Conservation (phyloP, 2,888 invertebrate species). For the Elysia crispata region DNA sequence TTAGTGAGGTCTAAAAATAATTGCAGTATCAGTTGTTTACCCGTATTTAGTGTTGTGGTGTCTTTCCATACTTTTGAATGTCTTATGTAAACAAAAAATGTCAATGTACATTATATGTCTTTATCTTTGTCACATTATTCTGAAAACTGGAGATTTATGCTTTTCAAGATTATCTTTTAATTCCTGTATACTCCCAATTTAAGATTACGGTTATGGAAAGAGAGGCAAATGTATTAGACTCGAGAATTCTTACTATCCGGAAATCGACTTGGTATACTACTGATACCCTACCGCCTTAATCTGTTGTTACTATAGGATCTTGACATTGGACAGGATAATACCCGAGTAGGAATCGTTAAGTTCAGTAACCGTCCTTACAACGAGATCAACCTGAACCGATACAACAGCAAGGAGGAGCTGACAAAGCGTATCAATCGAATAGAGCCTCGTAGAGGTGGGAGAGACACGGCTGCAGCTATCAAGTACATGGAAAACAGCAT, state of each 20-base stretch:
- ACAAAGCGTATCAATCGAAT: slow-evolving; percentile 62
- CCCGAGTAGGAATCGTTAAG: slow-evolving; percentile 64
- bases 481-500: slow-evolving; percentile 54
- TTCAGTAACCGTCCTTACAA: slow-evolving; percentile 64
- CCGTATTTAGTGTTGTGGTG: no score
- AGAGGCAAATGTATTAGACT: no score
- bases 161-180: no score
- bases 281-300: slow-evolving; percentile 44
- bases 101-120: neutral
- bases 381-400: slow-evolving; percentile 68
- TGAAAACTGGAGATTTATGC: no score
- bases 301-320: slow-evolving; percentile 54
- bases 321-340: slow-evolving; percentile 62
- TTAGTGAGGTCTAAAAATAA: slow-evolving; percentile 4
- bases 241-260: no score
- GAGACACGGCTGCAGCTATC: slow-evolving; percentile 69
- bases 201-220: no score
- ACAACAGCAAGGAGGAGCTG: slow-evolving; percentile 57
- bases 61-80: no score
- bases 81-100: neutral
- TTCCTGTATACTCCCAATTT: no score
- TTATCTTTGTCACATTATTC: no score
- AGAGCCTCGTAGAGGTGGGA: slow-evolving; percentile 66
- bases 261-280: no score
- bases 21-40: no score